Evolutionary conservation across 2,113 vertebrate species (phyloP), one percentile per base, ranked within the genome.

Genomic region (Colius striatus): DNA sequence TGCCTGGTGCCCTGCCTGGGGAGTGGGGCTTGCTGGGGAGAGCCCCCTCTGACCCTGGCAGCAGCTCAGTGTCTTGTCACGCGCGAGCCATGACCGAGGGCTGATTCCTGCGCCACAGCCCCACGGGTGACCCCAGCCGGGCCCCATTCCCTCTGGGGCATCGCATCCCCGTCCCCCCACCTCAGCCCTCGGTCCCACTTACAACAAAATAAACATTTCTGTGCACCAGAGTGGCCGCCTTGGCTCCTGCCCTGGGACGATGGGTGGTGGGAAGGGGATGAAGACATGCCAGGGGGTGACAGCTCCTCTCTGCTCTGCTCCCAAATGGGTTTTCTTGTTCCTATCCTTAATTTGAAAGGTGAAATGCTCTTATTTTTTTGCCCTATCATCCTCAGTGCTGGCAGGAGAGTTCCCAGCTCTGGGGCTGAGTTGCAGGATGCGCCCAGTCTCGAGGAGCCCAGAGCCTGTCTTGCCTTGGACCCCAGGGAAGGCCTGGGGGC

Each of bases 171-270:
- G 13, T 26, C 45, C 55, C 68, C 73, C 20, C 16, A 22, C 45
- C 55, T 68, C 61, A 54, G 75, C 54, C 70, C 71, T 88, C 1
- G 0, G 5, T 55, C n/a, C 73, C 73, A 16, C 26, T 85, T 61
- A 43, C 36, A 66, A 63, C 48, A 63, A 27, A 95, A 95, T 96
- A 94, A 94, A 93, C 63, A 41, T 68, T 57, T 84, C 68, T 2
- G 7, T 76, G 12, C 32, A 51, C 27, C 0, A 7, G 84, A 65
- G 55, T 0, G 0, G 70, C 78, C 1, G 43, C 79, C 30, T 63
- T 57, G 34, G 79, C 75, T 93, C 58, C 58, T 90, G 77, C 85
- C 12, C 0, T 11, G 74, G 43, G 4, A 30, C 16, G 17, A 29
- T 0, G 16, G 45, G 53, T 51, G 9, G 22, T 43, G 87, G 86